These are phyloP conservation scores for Indri indri DNA, from an alignment of 2,113 vertebrate species.

Conservation along the genomic window DNA sequence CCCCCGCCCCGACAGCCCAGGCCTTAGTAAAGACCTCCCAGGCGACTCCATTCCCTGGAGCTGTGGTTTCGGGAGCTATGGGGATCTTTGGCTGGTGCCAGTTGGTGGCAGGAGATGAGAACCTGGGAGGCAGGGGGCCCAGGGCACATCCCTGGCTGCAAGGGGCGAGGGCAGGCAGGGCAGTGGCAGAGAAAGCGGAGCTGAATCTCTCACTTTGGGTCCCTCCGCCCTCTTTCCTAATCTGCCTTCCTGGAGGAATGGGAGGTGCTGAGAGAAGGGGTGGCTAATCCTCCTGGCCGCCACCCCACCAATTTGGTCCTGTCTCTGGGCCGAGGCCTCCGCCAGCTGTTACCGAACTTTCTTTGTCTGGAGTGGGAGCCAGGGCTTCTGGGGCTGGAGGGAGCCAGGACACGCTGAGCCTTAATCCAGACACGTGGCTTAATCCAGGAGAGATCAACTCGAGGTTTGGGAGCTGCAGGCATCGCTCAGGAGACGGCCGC, in stretches of 20 bases:
- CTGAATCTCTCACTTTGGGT: neutral
- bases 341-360: slow-evolving; percentile 83
- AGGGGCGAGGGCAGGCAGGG: neutral
- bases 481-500: slow-evolving; percentile 78
- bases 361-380: slow-evolving; percentile 77
- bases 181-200: neutral
- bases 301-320: neutral
- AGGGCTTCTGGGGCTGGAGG: slow-evolving; percentile 41
- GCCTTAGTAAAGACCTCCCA: neutral
- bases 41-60: neutral
- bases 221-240: neutral
- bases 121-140: neutral
- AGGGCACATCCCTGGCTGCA: neutral
- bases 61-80: neutral
- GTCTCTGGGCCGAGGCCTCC: neutral
- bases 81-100: neutral
- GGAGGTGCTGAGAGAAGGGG: rapidly evolving
- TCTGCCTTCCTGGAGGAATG: neutral
- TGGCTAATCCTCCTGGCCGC: neutral
- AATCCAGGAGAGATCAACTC: slow-evolving; percentile 75
- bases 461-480: slow-evolving; percentile 72
- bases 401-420: slow-evolving; percentile 69
- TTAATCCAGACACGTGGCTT: slow-evolving; percentile 73
- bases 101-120: neutral
- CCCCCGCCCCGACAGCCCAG: neutral